Conservation (phyloP, 2,797 vertebrate genomes). For the Meda fulgida region DNA sequence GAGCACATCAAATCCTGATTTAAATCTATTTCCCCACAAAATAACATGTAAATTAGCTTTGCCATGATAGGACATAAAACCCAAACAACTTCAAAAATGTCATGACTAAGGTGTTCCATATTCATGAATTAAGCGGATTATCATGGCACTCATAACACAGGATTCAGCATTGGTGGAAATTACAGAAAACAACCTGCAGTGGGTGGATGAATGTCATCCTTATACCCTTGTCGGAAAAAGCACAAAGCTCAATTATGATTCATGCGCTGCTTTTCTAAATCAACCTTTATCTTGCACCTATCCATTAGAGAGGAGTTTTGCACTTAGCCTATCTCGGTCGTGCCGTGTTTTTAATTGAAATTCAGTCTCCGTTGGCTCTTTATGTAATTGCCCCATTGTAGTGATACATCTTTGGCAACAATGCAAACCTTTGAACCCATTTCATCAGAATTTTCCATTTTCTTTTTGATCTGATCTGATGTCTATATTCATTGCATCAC, state of each 20-base stretch:
- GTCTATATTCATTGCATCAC: constrained; percentile 40
- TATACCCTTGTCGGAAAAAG: constrained; percentile 23
- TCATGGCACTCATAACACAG: constrained; percentile 49
- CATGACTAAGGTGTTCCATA: constrained; percentile 66
- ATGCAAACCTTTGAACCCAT: constrained; percentile 66
- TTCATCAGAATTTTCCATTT: constrained; percentile 66
- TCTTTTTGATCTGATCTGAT: constrained; percentile 68
- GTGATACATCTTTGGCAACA: constrained; percentile 57
- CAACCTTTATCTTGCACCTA: constrained; percentile 49
- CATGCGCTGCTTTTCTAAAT: constrained; percentile 28
- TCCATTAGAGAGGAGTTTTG: constrained; percentile 60
- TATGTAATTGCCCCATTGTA: constrained; percentile 61
- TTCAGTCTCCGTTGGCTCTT: constrained; percentile 52
- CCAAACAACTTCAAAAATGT: constrained; percentile 64
- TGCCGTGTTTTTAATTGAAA: constrained; percentile 60
- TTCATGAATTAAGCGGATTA: constrained; percentile 77
- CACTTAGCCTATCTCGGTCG: constrained; percentile 62
- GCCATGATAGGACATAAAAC: constrained; percentile 55
- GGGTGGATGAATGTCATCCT: constrained; percentile 43
- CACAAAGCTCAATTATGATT: constrained; percentile 53
- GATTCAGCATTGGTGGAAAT: constrained; percentile 58
- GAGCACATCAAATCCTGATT: constrained; percentile 62
- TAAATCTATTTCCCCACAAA: constrained; percentile 55
- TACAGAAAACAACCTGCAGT: constrained; percentile 59
- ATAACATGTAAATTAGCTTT: constrained; percentile 59